Percentiles rank a stretch among this genome's conserved stretches.
These are phyloP conservation scores for Ceratoteleas bidentatus DNA, from an alignment of 1,140 invertebrate species.

Conservation along the genomic window DNA sequence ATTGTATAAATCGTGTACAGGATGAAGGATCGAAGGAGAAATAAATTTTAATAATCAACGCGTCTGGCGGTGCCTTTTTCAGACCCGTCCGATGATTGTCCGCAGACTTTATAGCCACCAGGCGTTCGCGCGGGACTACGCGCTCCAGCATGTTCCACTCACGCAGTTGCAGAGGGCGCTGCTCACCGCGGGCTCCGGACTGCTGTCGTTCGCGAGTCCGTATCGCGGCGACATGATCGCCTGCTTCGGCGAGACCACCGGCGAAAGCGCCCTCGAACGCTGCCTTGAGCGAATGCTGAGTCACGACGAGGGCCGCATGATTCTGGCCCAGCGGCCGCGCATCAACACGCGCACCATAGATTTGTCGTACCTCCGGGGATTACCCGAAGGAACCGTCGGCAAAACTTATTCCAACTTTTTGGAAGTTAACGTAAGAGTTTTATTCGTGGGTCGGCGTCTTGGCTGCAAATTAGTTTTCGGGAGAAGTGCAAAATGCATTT, in stretches of 20 bases:
- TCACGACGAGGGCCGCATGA: constrained; percentile 86
- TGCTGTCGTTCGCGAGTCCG: constrained; percentile 88
- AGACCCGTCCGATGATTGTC: constrained; percentile 17
- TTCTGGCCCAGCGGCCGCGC: constrained; percentile 90
- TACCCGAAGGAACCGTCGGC: constrained; percentile 92
- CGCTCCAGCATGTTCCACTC: constrained; percentile 86
- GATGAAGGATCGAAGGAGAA: constrained; percentile 42
- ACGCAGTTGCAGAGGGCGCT: constrained; percentile 88
- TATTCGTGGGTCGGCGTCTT: too few species aligned
- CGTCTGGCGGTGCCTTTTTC: too few species aligned
- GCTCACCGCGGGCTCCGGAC: constrained; percentile 90
- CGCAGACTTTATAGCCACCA: constrained; percentile 61
- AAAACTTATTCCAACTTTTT: constrained; percentile 92
- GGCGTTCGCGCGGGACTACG: constrained; percentile 80
- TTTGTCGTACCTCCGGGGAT: constrained; percentile 85
- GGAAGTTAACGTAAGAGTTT: constrained; percentile 85
- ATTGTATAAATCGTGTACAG: constrained; percentile 54
- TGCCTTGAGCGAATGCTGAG: constrained; percentile 86
- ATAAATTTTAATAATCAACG: constrained; percentile 69
- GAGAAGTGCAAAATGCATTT: too few species aligned
- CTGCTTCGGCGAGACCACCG: constrained; percentile 94
- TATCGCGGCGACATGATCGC: constrained; percentile 94
- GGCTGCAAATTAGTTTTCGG: too few species aligned
- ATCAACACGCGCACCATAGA: constrained; percentile 93
- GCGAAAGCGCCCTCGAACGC: constrained; percentile 85